Base-by-base conservation (phyloP, 2,113 vertebrate species). In the Macrotis lagotis region DNA sequence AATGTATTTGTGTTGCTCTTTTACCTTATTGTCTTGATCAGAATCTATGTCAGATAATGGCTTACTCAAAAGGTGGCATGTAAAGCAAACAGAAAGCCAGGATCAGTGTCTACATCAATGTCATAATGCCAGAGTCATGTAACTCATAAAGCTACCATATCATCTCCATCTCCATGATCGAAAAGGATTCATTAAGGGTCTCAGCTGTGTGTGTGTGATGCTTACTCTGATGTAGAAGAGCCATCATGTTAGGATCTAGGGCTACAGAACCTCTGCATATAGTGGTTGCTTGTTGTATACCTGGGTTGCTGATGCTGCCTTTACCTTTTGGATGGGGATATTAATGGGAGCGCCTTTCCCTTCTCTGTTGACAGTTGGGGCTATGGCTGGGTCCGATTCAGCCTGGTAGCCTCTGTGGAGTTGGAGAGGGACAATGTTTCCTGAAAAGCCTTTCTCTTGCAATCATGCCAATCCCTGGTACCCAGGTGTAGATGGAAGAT, bases 1-100 rank as follows among this genome's bases (percentile, higher is more conserved):
- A 90, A 52, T 89, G 48, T 44, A n/a, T 51, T 6, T 24, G 59
- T 66, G 59, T 66, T 66, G 37, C 12, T 53, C 7, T 47, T 53
- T 91, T 90, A 7, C 37, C 51, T 44, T 25, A 0, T 52, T 94
- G 50, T 94, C 92, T 96, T 25, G 28, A 94, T 88, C 48, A 88
- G 93, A 92, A 55, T 51, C 44, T 3, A 52, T 16, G 19, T 91
- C 24, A 25, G 90, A 91, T 91, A 10, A 10, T 47, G 94, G 91
- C 50, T 91, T 47, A 83, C 89, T 92, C 53, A 51, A 10, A 25
- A 53, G 83, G 89, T 59, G 91, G 66, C 88, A 47, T 92, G 88
- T 53, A 19, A 94, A 91, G 50, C 8, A 89, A 92, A 50, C 8
- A 5, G 66, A 19, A 48, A n/a, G 44, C 92, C 92, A 89, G 48